A percentile compares a stretch with the other conserved stretches of the same genome.
Evolutionary conservation across 2,113 vertebrate genomes (phyloP).

Genomic region (Rissa tridactyla): DNA sequence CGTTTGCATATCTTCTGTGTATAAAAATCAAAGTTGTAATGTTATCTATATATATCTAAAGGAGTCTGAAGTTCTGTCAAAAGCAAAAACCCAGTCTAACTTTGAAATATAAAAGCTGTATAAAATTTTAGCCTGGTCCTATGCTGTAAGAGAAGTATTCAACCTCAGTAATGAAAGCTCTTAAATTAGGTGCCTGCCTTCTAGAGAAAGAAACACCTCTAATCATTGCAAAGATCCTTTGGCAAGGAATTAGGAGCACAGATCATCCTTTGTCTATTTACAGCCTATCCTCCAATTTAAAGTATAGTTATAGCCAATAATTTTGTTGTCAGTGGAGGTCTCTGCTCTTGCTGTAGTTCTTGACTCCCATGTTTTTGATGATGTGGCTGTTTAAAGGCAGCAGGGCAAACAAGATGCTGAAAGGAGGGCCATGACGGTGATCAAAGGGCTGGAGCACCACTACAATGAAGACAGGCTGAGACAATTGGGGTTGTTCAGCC

Average conservation of each 20-base stretch:
- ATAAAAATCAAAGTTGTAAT: background rate
- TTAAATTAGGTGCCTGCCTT: background rate
- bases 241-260: background rate
- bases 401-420: background rate
- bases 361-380: background rate
- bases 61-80: background rate
- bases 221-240: background rate
- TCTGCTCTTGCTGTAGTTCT: background rate
- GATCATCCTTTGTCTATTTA: background rate
- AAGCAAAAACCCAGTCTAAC: background rate
- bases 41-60: background rate
- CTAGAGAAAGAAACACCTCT: background rate
- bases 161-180: background rate
- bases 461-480: no score
- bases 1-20: background rate
- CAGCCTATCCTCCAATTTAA: background rate
- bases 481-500: no score
- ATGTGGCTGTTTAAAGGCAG: background rate
- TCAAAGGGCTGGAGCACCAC: no score
- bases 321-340: background rate
- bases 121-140: background rate
- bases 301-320: background rate
- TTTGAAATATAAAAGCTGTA: background rate
- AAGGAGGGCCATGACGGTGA: no score
- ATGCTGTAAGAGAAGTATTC: background rate